These are phyloP conservation scores for Andinoacara biseriatus DNA, from an alignment of 2,113 vertebrate species.

Conservation along the genomic window DNA sequence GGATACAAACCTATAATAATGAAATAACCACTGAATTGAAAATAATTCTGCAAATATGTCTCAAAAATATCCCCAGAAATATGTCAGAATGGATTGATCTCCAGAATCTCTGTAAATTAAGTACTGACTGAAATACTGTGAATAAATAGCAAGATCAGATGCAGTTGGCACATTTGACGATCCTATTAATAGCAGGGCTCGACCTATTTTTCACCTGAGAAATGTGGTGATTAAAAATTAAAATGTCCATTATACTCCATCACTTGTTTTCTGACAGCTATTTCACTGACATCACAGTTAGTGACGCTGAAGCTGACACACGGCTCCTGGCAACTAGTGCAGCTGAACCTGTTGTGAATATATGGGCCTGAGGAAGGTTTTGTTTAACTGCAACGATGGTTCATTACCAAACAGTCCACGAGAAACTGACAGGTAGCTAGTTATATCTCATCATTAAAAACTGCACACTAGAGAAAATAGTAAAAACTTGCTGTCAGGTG, in stretches of 20 bases:
- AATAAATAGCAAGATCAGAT: constrained; percentile 66
- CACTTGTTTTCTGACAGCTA: constrained; percentile 20
- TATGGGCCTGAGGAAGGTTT: background rate
- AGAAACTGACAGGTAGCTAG: background rate
- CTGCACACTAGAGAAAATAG: background rate
- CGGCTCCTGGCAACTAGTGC: background rate
- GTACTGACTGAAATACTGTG: constrained; percentile 15
- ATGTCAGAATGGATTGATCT: constrained; percentile 8
- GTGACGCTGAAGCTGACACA: background rate
- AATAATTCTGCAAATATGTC: constrained; percentile 23
- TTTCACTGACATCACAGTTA: background rate
- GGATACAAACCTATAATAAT: background rate
- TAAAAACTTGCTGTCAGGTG: background rate
- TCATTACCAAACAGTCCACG: background rate
- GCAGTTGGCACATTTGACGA: constrained; percentile 33
- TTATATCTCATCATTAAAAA: background rate
- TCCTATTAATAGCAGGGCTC: constrained; percentile 39
- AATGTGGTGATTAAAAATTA: constrained; percentile 72
- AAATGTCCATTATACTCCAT: constrained; percentile 49
- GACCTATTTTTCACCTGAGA: constrained; percentile 59
- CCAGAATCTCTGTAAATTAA: constrained; percentile 8
- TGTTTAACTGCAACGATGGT: background rate
- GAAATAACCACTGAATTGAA: background rate
- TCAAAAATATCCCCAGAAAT: background rate
- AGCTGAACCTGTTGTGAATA: background rate